A percentile compares a stretch with the other conserved stretches of the same genome.
phyloP scores from a whole-genome alignment of 1,140 invertebrate genomes.

The Kradibia gibbosae region DNA sequence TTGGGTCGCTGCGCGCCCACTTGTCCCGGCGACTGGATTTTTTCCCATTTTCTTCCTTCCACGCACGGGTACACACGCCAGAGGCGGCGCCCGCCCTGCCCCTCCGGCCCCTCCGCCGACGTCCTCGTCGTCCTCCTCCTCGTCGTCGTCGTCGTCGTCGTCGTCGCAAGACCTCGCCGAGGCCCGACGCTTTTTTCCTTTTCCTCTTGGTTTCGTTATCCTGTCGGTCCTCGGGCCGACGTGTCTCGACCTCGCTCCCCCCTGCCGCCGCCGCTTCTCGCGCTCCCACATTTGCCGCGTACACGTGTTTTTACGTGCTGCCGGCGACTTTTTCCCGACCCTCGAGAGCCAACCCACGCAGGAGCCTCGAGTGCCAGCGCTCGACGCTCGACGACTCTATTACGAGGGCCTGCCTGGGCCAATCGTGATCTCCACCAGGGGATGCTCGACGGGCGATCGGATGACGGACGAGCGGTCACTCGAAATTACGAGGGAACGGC shows the following conservation, averaged over 20 bases:
- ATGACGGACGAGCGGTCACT: too few species aligned
- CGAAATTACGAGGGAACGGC: neutral
- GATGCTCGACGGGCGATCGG: too few species aligned
- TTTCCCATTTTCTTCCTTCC: constrained; percentile 22
- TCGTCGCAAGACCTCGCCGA: too few species aligned
- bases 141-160: too few species aligned
- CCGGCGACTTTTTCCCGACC: neutral
- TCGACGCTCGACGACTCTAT: neutral
- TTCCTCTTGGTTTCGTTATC: neutral
- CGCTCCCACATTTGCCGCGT: neutral
- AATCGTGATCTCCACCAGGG: too few species aligned
- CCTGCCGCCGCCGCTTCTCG: neutral
- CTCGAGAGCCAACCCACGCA: too few species aligned
- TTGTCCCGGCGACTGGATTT: constrained; percentile 1
- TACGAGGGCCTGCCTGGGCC: too few species aligned
- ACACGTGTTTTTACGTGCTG: neutral
- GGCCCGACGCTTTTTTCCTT: too few species aligned
- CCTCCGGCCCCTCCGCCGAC: neutral
- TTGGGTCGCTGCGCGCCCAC: constrained; percentile 37
- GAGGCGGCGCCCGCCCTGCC: neutral
- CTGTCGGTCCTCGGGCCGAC: neutral
- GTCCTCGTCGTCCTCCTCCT: too few species aligned
- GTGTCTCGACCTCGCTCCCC: neutral
- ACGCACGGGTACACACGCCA: neutral
- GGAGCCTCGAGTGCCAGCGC: too few species aligned